phyloP scores from a whole-genome alignment of 2,113 vertebrate species.

The Mesoclemmys tuberculata region DNA sequence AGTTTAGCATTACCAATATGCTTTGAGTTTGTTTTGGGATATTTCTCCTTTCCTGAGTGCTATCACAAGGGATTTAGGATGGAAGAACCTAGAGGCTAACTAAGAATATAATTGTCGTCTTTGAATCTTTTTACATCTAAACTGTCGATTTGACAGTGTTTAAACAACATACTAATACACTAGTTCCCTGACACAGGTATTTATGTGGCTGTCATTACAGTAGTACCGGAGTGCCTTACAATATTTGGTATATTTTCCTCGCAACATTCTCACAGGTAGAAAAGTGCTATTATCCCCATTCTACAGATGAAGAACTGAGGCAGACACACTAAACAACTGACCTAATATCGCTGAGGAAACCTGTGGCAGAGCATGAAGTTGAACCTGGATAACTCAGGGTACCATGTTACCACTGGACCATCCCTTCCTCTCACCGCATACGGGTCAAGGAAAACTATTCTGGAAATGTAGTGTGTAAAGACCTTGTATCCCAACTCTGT shows the following conservation, averaged over 20 bases:
- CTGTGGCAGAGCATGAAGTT: not conserved
- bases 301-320: not conserved
- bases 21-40: rapidly evolving
- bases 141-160: not conserved
- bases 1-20: not conserved
- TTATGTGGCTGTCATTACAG: not conserved
- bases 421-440: not conserved
- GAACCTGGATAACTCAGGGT: not conserved
- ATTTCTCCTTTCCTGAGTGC: not conserved
- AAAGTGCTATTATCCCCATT: not conserved
- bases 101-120: not conserved
- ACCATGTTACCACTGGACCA: not conserved
- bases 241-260: not conserved
- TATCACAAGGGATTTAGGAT: not conserved
- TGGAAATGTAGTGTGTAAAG: not conserved
- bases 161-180: not conserved
- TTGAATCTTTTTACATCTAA: not conserved
- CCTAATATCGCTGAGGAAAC: not conserved
- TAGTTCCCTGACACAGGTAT: not conserved
- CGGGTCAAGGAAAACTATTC: not conserved
- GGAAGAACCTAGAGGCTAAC: not conserved
- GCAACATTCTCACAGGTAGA: rapidly evolving
- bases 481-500: not conserved
- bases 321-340: not conserved
- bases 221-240: not conserved